phyloP scores from a whole-genome alignment of 2,888 invertebrate species.

The Mimachlamys varia region DNA sequence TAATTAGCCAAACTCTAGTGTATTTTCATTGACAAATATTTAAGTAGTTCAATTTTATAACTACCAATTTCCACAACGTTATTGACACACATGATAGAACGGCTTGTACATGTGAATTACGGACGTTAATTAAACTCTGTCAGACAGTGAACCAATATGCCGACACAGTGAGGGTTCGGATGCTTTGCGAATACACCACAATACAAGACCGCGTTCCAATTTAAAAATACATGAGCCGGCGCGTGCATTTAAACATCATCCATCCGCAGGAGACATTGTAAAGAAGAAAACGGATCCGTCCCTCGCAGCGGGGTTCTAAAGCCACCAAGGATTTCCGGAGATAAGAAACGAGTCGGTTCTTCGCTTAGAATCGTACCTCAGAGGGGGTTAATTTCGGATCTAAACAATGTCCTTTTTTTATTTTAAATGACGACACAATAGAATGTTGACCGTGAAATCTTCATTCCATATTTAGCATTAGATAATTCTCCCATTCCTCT shows the following conservation, averaged over 20 bases:
- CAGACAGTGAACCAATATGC: constrained; percentile 28
- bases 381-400: neutral
- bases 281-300: neutral
- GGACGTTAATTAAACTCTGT: neutral
- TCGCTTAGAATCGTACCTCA: neutral
- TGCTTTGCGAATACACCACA: neutral
- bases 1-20: neutral
- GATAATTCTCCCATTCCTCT: neutral
- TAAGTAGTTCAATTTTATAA: neutral
- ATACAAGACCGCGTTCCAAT: neutral
- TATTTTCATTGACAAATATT: neutral
- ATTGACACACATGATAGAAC: neutral
- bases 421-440: neutral
- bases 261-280: constrained; percentile 11
- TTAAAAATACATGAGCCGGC: constrained; percentile 20
- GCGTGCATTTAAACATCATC: constrained; percentile 4
- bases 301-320: neutral
- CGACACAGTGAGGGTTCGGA: neutral
- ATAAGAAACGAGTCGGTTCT: neutral
- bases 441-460: no score
- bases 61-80: neutral
- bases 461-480: neutral
- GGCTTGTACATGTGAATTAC: constrained; percentile 25
- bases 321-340: neutral
- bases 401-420: neutral